These are phyloP conservation scores for Bubo scandiacus DNA, from an alignment of 2,113 vertebrate species.

Conservation along the genomic window DNA sequence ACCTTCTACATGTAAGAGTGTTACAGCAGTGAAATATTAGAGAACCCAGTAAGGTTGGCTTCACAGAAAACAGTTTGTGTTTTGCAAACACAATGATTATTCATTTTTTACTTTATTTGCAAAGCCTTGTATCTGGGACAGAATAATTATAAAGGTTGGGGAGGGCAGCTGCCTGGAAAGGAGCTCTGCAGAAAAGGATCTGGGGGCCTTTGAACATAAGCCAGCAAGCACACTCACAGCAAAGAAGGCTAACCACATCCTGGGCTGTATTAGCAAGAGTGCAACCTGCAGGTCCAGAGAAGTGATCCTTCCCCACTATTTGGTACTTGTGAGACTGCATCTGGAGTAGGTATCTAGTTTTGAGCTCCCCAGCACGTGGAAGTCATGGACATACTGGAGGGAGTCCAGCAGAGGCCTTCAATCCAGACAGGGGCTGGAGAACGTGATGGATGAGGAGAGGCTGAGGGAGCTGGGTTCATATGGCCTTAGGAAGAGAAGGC, in stretches of 20 bases:
- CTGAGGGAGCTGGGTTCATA: too few relatives aligned
- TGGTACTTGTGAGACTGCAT: background rate
- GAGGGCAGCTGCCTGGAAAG: background rate
- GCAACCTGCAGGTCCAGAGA: background rate
- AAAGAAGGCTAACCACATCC: too few relatives aligned
- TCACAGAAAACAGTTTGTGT: background rate
- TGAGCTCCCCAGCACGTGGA: background rate
- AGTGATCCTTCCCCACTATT: background rate
- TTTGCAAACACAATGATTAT: background rate
- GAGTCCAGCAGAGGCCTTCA: background rate
- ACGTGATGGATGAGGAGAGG: background rate
- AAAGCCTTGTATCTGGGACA: background rate
- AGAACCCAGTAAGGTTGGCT: background rate
- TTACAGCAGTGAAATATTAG: background rate
- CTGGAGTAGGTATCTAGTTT: background rate
- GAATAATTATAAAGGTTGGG: background rate
- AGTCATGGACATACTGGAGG: background rate
- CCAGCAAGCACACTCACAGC: too few relatives aligned
- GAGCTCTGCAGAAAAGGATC: too few relatives aligned
- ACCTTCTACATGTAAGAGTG: background rate
- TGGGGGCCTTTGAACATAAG: too few relatives aligned
- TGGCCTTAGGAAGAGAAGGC: too few relatives aligned
- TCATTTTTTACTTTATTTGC: background rate
- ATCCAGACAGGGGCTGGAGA: background rate
- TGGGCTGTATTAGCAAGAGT: too few relatives aligned